Evolutionary conservation across 2,113 vertebrate genomes (phyloP), one percentile per base, ranked within the genome.

Genomic region (Eupsittula cactorum): DNA sequence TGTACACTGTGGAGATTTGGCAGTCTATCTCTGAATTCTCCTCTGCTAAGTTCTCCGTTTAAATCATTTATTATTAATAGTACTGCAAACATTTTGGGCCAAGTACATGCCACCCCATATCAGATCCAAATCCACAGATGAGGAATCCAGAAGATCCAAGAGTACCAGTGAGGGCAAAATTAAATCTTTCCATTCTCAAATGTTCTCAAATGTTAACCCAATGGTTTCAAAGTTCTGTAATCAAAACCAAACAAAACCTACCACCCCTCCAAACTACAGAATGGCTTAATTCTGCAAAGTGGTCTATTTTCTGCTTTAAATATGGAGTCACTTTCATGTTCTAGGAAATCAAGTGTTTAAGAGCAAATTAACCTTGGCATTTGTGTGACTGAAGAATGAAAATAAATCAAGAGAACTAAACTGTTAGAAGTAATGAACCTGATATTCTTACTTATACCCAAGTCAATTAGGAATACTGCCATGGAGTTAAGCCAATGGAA

Each of bases 401-500:
- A 94, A 82, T 83, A 93, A 95, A 94, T 85, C 75, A 83, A 82
- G 88, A 92, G 75, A 92, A 80, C 62, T 55, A 88, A 91, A 91
- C 57, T 73, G 46, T 70, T 95, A 77, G 81, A 50, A 92, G 81
- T 67, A 96, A 93, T 52, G 62, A 97, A 82, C 89, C 60, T 2
- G 9, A 70, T 65, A 60, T 47, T 78, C 53, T 90, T 81, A 80
- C 82, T 90, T 81, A 86, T 53, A 88, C 33, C 55, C 37, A 64
- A 79, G 73, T 65, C 90, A 92, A 91, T 82, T 65, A 95, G 73
- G 88, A 96, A 93, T 88, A 76, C 31, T 93, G 93, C 79, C 89
- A 88, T 42, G 67, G 42, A 90, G 75, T 76, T 27, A 91, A 96
- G 78, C 88, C 92, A 93, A 71, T 86, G 69, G 92, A 95, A 96